Conservation (phyloP, 2,888 invertebrate genomes). For the Ditylenchus weischeri region DNA sequence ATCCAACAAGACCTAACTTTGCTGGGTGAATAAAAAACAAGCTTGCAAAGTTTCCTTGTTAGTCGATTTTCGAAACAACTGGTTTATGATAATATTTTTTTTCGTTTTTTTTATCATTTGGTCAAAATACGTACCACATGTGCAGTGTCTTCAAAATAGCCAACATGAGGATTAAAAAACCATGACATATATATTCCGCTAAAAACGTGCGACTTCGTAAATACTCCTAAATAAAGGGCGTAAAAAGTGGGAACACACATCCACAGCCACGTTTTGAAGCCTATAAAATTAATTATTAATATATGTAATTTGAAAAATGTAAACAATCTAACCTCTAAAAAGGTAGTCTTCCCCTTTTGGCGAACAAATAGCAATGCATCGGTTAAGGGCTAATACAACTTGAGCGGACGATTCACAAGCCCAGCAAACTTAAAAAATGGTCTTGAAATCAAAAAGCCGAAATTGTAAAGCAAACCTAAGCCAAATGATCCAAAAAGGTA, state of each 20-base stretch:
- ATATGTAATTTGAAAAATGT: too few species aligned
- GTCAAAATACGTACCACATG: conserved; percentile 4
- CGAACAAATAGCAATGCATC: conserved; percentile 11
- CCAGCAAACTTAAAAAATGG: conserved; percentile 14
- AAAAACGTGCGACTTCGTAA: conserved; percentile 23
- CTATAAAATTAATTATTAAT: neutral
- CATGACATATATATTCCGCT: conserved; percentile 27
- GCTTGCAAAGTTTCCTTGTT: too few species aligned
- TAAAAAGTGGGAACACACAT: conserved; percentile 20
- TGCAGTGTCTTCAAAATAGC: conserved; percentile 23
- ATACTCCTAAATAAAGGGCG: conserved; percentile 14
- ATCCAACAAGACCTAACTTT: too few species aligned
- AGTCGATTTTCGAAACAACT: too few species aligned
- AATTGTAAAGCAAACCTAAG: neutral
- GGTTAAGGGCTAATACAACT: conserved; percentile 13
- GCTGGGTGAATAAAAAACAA: too few species aligned
- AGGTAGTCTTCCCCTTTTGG: conserved; percentile 7
- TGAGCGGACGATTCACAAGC: conserved; percentile 1
- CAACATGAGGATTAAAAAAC: conserved; percentile 32
- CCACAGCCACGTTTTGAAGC: conserved; percentile 11
- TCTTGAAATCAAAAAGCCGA: neutral
- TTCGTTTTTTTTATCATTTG: too few species aligned
- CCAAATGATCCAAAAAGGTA: neutral
- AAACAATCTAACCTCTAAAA: neutral
- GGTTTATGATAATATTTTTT: too few species aligned